Conservation (phyloP, 2,113 vertebrate genomes). For the Recurvirostra avosetta region DNA sequence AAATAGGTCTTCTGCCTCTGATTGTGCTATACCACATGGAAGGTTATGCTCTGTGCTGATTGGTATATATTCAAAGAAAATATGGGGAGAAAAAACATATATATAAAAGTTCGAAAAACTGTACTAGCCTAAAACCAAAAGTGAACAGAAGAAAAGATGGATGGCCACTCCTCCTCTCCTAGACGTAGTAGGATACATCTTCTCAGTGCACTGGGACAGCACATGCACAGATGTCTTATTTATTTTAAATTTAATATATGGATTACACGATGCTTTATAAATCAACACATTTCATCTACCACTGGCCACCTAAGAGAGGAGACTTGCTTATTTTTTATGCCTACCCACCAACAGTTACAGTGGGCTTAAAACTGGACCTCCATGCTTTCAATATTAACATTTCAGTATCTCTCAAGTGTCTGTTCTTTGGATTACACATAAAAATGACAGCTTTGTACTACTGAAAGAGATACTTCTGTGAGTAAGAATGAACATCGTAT, state of each 20-base stretch:
- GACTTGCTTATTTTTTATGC: neutral
- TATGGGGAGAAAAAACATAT: neutral
- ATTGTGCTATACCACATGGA: neutral
- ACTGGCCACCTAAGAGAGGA: neutral
- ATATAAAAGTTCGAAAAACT: neutral
- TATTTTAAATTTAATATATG: neutral
- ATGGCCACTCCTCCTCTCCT: neutral
- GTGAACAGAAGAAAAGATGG: neutral
- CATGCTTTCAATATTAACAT: neutral
- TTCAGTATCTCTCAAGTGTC: neutral
- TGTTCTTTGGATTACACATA: neutral
- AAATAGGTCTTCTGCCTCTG: neutral
- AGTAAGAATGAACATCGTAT: neutral
- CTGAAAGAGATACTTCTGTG: neutral
- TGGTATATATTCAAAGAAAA: neutral
- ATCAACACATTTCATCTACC: neutral
- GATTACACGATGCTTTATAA: neutral
- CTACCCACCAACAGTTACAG: neutral
- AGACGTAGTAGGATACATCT: neutral
- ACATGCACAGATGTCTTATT: too few relatives aligned
- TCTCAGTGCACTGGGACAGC: neutral
- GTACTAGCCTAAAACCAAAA: neutral
- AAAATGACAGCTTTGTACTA: neutral
- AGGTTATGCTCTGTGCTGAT: neutral
- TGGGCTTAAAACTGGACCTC: neutral